phyloP scores from a whole-genome alignment of 2,888 invertebrate species.

The Cephus nigrinus region DNA sequence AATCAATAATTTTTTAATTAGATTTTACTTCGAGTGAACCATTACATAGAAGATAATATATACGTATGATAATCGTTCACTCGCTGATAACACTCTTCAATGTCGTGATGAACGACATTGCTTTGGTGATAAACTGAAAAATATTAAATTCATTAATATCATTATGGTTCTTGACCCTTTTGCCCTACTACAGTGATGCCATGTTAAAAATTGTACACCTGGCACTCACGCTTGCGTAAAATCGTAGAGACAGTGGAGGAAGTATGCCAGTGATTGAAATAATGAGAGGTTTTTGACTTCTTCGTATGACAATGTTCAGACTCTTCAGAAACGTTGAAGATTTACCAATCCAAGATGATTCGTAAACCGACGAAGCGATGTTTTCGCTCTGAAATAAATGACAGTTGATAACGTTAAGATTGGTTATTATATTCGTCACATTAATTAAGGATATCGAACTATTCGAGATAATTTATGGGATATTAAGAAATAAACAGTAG shows the following conservation, averaged over 20 bases:
- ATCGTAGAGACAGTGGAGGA: conserved; percentile 31
- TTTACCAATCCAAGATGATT: conserved; percentile 34
- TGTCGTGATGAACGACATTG: conserved; percentile 32
- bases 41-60: background rate
- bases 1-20: background rate
- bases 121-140: conserved; percentile 27
- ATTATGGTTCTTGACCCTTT: background rate
- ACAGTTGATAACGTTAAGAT: background rate
- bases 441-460: background rate
- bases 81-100: conserved; percentile 26
- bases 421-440: background rate
- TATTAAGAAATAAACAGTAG: background rate
- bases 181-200: too few species aligned
- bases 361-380: conserved; percentile 29
- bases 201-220: background rate
- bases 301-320: conserved; percentile 16
- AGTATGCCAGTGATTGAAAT: conserved; percentile 23
- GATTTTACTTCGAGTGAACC: background rate
- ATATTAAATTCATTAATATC: background rate
- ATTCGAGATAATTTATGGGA: background rate
- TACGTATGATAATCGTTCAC: background rate
- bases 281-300: conserved; percentile 18
- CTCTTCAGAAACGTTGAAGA: conserved; percentile 17
- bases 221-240: conserved; percentile 32
- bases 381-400: conserved; percentile 27